Conservation (phyloP, 1,140 invertebrate genomes). For the Whitmania pigra region DNA sequence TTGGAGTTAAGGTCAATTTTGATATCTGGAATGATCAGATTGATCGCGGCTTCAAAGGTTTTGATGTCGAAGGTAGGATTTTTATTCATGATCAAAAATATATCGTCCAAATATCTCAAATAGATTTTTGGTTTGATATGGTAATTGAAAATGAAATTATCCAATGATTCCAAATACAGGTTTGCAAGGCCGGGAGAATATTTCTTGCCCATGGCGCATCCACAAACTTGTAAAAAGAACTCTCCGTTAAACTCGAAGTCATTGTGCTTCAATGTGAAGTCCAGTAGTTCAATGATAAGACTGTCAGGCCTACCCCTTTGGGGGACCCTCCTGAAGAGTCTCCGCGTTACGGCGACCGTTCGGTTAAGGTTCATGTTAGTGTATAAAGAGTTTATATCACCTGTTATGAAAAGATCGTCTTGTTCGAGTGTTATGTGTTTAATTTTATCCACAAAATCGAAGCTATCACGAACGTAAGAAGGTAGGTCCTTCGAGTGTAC, state of each 20-base stretch:
- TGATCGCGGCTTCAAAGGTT: background rate
- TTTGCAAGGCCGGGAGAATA: conserved; percentile 7
- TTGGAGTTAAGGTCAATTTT: background rate
- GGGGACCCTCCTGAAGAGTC: background rate
- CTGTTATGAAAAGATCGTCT: conserved; percentile 2
- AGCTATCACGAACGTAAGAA: background rate
- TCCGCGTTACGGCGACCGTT: background rate
- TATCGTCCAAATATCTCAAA: background rate
- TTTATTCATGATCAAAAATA: background rate
- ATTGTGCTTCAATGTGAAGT: background rate
- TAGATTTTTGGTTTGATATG: background rate
- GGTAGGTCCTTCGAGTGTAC: background rate
- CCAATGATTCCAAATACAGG: background rate
- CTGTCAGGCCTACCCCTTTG: background rate
- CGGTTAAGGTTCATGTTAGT: too few relatives aligned
- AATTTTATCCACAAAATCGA: background rate
- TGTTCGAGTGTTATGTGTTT: background rate
- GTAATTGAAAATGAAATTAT: background rate
- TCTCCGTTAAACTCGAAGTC: conserved; percentile 5
- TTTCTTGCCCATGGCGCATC: conserved; percentile 3
- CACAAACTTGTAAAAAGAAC: conserved; percentile 9
- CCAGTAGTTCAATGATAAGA: background rate
- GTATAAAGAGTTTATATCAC: conserved; percentile 9
- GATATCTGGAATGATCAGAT: background rate
- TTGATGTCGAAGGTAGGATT: background rate